Conservation (phyloP, 2,113 vertebrate genomes). For the Choloepus hoffmanni region DNA sequence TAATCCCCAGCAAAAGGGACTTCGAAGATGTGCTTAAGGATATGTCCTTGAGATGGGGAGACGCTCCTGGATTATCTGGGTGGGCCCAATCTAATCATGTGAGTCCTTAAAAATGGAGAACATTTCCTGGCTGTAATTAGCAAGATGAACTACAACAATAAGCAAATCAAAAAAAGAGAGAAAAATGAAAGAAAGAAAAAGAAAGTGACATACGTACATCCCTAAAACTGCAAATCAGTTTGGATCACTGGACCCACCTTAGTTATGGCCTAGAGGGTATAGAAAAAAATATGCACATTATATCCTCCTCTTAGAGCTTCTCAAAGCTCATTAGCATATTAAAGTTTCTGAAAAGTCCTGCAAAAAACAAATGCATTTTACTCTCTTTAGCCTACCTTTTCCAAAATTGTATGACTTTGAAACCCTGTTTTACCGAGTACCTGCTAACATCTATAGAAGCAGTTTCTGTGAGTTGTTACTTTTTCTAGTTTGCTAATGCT, state of each 20-base stretch:
- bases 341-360: not conserved
- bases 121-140: not conserved
- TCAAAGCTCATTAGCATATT: not conserved
- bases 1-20: not conserved
- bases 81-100: not conserved
- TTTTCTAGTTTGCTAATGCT: too few relatives aligned
- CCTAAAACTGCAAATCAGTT: not conserved
- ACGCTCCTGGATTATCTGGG: not conserved
- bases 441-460: not conserved
- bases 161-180: not conserved
- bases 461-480: not conserved
- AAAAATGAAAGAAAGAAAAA: not conserved
- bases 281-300: not conserved
- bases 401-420: not conserved
- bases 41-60: not conserved
- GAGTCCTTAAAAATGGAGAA: not conserved
- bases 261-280: not conserved
- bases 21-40: not conserved
- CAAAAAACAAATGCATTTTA: not conserved
- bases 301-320: not conserved
- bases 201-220: not conserved
- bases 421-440: not conserved
- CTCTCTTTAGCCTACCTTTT: not conserved
- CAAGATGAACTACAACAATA: not conserved
- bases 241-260: not conserved